Conservation (phyloP, 1,140 invertebrate species). For the Luehdorfia chinensis region DNA sequence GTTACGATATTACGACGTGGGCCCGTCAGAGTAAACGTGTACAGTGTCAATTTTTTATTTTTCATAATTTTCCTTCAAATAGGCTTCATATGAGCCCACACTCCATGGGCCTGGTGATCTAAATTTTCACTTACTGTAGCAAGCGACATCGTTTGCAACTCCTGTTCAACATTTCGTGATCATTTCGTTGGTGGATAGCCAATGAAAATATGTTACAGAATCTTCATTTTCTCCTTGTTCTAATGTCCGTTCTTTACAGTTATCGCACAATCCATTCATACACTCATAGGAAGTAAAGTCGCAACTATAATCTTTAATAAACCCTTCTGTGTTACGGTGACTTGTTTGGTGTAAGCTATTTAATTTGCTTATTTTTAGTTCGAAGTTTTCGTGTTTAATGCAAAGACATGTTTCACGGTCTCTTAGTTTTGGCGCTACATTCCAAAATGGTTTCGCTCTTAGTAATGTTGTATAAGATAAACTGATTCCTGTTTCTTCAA, state of each 20-base stretch:
- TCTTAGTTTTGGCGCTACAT: conserved; percentile 20
- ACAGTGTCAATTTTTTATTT: conserved; percentile 35
- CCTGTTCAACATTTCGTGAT: conserved; percentile 24
- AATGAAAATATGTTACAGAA: conserved; percentile 11
- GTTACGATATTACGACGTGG: conserved; percentile 44
- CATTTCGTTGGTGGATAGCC: conserved; percentile 8
- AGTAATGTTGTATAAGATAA: conserved; percentile 17
- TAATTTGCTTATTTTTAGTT: too few species aligned
- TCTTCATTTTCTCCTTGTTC: conserved; percentile 6
- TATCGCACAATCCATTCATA: conserved; percentile 29
- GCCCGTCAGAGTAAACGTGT: too few species aligned
- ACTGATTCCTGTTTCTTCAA: conserved; percentile 15
- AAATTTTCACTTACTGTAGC: conserved; percentile 40
- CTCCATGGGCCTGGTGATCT: conserved; percentile 31
- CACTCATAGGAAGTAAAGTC: conserved; percentile 28
- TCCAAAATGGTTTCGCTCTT: conserved; percentile 25
- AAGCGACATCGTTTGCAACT: conserved; percentile 38
- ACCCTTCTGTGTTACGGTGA: conserved; percentile 15
- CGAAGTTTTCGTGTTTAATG: conserved; percentile 29
- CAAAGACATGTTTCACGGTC: conserved; percentile 32
- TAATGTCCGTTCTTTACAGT: conserved; percentile 22
- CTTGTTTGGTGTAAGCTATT: conserved; percentile 8
- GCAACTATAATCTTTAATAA: too few species aligned
- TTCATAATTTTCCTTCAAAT: conserved; percentile 42
- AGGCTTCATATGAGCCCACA: too few species aligned